Percentiles rank a stretch among this genome's conserved stretches.
Evolutionary conservation across 2,888 invertebrate species (phyloP).

Genomic region (Chaetogeoica ovagalla): DNA sequence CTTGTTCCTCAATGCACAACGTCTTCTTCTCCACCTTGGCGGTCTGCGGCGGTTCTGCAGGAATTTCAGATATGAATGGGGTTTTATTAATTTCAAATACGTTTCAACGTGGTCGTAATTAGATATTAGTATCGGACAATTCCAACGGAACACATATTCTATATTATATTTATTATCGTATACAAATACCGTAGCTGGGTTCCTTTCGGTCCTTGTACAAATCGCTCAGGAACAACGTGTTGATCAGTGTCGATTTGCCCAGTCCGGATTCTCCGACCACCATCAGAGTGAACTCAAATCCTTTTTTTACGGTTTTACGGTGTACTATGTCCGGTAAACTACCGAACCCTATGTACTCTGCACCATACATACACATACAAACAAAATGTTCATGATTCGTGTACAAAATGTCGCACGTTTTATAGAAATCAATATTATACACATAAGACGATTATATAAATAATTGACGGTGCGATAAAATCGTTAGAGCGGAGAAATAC

Average conservation of each 20-base stretch:
- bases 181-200: constrained; percentile 70
- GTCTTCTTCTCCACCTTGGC: constrained; percentile 70
- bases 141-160: constrained; percentile 56
- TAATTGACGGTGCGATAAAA: too few species aligned
- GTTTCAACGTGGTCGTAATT: neutral
- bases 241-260: constrained; percentile 92
- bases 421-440: neutral
- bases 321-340: constrained; percentile 95
- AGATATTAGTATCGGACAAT: neutral
- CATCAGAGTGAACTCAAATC: constrained; percentile 96
- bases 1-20: constrained; percentile 93
- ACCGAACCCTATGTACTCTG: constrained; percentile 89
- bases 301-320: constrained; percentile 92
- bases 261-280: constrained; percentile 93
- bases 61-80: neutral
- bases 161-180: too few species aligned
- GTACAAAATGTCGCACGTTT: neutral
- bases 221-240: constrained; percentile 91
- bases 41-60: constrained; percentile 59
- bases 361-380: neutral
- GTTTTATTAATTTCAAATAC: too few species aligned
- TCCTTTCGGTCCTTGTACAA: constrained; percentile 83
- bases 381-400: neutral
- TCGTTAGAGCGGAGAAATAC: too few species aligned
- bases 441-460: neutral